These are phyloP conservation scores for Yoshiicerus persimilis DNA, from an alignment of 1,140 invertebrate genomes.

Conservation along the genomic window DNA sequence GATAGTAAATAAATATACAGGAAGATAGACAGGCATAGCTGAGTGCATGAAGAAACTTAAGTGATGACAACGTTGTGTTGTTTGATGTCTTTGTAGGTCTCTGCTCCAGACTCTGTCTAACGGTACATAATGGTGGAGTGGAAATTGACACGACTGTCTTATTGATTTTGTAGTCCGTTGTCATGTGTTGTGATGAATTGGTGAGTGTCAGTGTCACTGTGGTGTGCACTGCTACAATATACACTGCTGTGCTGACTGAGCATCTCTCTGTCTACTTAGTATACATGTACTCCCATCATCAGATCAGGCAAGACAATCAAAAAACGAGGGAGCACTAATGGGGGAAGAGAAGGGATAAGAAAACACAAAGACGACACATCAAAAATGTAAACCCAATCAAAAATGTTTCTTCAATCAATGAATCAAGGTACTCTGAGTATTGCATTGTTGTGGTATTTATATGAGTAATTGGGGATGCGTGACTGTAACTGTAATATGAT, in stretches of 20 bases:
- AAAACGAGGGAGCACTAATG: neutral
- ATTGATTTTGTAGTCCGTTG: neutral
- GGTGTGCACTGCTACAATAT: neutral
- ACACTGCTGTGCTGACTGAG: neutral
- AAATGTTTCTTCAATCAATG: neutral
- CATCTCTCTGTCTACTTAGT: neutral
- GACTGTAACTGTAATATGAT: neutral
- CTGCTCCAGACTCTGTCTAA: neutral
- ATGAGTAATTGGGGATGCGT: neutral
- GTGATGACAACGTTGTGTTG: neutral
- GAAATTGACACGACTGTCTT: neutral
- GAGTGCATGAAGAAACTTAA: slow-evolving; percentile 24
- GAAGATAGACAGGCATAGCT: slow-evolving; percentile 4
- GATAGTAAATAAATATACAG: neutral
- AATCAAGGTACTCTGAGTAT: too few relatives aligned
- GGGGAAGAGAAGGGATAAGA: neutral
- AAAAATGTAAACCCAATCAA: neutral
- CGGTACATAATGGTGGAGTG: neutral
- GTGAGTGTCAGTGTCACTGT: slow-evolving; percentile 21
- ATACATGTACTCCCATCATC: neutral
- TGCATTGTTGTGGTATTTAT: neutral
- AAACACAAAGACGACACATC: neutral
- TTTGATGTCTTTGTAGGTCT: neutral
- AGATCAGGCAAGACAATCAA: slow-evolving; percentile 1
- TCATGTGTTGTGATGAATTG: neutral